Evolutionary conservation across 2,888 invertebrate species (phyloP).

Genomic region (Conchocele bisecta): DNA sequence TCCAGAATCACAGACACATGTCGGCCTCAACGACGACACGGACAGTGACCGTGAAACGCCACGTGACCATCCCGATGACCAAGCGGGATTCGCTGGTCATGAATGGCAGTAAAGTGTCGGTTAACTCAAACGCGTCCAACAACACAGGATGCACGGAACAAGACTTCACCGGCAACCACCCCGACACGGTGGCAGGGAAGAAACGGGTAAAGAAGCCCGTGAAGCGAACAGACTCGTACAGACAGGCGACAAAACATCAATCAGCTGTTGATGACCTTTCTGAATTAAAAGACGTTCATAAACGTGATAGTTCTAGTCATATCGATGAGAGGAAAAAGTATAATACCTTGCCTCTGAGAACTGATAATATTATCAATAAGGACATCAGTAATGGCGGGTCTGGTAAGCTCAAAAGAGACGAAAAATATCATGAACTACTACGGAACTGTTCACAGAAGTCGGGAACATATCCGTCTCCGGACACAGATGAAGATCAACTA

Average conservation of each 20-base stretch:
- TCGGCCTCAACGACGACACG: too few relatives aligned
- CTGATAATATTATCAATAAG: slow-evolving; percentile 1
- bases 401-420: not conserved
- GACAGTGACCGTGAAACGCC: slow-evolving; percentile 30
- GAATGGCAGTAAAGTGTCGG: slow-evolving; percentile 30
- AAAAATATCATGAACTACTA: not conserved
- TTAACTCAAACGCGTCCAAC: slow-evolving; percentile 29
- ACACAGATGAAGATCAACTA: slow-evolving; percentile 53
- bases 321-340: slow-evolving; percentile 43
- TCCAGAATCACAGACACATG: too few relatives aligned
- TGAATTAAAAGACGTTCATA: not conserved
- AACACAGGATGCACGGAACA: slow-evolving; percentile 8
- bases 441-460: slow-evolving; percentile 47
- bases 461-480: slow-evolving; percentile 55
- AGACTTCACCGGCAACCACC: slow-evolving; percentile 34
- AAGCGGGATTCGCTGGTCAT: slow-evolving; percentile 47
- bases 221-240: slow-evolving; percentile 52
- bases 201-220: slow-evolving; percentile 45
- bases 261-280: slow-evolving; percentile 33
- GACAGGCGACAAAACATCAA: slow-evolving; percentile 33
- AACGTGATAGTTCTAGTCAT: not conserved
- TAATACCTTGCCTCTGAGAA: slow-evolving; percentile 47
- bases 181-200: slow-evolving; percentile 35
- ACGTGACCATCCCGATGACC: slow-evolving; percentile 50
- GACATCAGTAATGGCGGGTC: not conserved